Conservation (phyloP, 2,113 vertebrate species). For the Oncorhynchus masou region DNA sequence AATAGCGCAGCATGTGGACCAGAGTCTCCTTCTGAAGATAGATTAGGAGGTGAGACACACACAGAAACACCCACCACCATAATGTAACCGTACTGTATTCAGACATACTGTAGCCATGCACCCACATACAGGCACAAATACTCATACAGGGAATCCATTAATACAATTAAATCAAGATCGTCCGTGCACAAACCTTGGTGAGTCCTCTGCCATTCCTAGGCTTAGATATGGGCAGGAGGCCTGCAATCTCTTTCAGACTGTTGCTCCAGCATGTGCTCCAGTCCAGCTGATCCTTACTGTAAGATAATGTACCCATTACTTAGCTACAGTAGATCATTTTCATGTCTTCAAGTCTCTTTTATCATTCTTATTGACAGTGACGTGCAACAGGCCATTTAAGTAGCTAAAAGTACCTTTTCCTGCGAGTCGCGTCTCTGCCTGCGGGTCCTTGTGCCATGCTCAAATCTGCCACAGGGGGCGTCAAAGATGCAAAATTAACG, state of each 20-base stretch:
- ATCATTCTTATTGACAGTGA: background rate
- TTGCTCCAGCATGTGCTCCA: conserved; percentile 31
- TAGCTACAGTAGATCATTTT: background rate
- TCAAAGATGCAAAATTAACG: background rate
- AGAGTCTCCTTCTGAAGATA: conserved; percentile 44
- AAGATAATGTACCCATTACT: background rate
- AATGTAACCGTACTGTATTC: background rate
- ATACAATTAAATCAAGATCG: background rate
- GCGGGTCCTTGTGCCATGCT: conserved; percentile 10
- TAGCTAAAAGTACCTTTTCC: background rate
- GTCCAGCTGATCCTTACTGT: conserved; percentile 18
- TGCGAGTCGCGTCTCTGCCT: background rate
- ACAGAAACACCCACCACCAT: background rate
- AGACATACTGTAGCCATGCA: background rate
- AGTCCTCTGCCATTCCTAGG: conserved; percentile 19
- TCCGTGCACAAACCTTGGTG: conserved; percentile 28
- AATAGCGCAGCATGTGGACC: conserved; percentile 46
- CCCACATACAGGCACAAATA: background rate
- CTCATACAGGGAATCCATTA: background rate
- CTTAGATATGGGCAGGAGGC: conserved; percentile 38
- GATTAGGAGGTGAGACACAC: background rate
- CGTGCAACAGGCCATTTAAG: background rate
- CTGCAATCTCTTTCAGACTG: conserved; percentile 42
- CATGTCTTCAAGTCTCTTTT: no score
- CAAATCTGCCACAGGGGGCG: conserved; percentile 1